These are phyloP conservation scores for Chrysolina oricalcia DNA, from an alignment of 2,888 invertebrate genomes.

Conservation along the genomic window DNA sequence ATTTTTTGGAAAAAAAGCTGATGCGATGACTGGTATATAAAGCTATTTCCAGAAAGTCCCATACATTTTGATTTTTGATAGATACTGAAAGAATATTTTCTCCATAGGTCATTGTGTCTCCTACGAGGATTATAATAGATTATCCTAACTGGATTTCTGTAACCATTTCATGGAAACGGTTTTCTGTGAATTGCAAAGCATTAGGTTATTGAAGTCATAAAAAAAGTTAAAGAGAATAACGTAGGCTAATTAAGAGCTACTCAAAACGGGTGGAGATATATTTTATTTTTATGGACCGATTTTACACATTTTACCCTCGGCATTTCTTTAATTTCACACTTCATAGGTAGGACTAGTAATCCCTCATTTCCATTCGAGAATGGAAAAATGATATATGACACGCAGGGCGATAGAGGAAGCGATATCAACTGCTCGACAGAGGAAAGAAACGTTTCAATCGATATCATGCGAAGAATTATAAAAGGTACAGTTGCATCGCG, in stretches of 20 bases:
- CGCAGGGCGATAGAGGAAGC: not conserved
- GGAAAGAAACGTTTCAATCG: constrained; percentile 4
- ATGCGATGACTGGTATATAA: too few relatives aligned
- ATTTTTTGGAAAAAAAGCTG: too few relatives aligned
- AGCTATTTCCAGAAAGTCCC: too few relatives aligned
- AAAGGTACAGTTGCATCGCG: not conserved
- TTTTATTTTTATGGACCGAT: constrained; percentile 12
- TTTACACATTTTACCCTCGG: constrained; percentile 23
- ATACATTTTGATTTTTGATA: too few relatives aligned
- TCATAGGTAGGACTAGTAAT: constrained; percentile 17
- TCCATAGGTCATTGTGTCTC: too few relatives aligned
- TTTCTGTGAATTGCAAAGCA: not conserved
- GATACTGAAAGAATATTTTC: too few relatives aligned
- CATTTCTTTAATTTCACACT: constrained; percentile 25
- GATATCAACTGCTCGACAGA: constrained; percentile 14
- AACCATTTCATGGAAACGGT: not conserved
- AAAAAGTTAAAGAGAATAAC: constrained; percentile 7
- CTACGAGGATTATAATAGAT: not conserved
- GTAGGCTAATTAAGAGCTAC: constrained; percentile 20
- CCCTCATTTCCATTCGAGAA: constrained; percentile 11
- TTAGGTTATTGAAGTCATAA: not conserved
- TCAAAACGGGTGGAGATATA: constrained; percentile 15
- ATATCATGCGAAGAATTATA: not conserved
- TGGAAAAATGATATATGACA: constrained; percentile 16
- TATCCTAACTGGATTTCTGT: not conserved